Percentiles rank a stretch among this genome's conserved stretches.
These are phyloP conservation scores for Scleropages formosus DNA, from an alignment of 2,797 vertebrate species.

Conservation along the genomic window DNA sequence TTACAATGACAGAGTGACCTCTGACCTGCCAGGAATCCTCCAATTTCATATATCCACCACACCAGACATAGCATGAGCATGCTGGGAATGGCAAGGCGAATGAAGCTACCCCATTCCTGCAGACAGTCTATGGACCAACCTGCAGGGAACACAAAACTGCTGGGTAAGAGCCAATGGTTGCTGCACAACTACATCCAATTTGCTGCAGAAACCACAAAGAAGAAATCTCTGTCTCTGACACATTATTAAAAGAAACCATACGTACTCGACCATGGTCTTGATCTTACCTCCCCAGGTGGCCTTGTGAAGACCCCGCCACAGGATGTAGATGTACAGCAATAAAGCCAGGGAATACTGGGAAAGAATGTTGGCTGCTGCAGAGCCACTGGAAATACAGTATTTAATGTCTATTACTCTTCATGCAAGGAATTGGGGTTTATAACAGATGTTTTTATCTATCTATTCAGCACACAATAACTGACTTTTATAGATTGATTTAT, in stretches of 20 bases:
- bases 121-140: slow-evolving; percentile 86
- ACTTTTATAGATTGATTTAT: no score
- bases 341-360: slow-evolving; percentile 74
- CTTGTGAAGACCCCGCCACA: slow-evolving; percentile 76
- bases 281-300: slow-evolving; percentile 82
- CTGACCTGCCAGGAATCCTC: slow-evolving; percentile 81
- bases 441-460: not conserved
- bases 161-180: no score
- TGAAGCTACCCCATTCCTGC: slow-evolving; percentile 78
- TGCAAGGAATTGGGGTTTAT: not conserved
- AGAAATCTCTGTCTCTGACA: no score
- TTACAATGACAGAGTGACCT: not conserved
- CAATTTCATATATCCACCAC: slow-evolving; percentile 91
- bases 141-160: slow-evolving; percentile 44
- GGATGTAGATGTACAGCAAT: slow-evolving; percentile 75
- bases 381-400: slow-evolving; percentile 67
- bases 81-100: slow-evolving; percentile 77
- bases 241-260: no score
- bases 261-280: no score
- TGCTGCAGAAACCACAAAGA: no score
- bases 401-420: no score
- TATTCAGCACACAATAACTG: not conserved
- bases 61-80: slow-evolving; percentile 89
- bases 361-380: slow-evolving; percentile 77
- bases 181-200: no score